A percentile compares a stretch with the other conserved stretches of the same genome.
Evolutionary conservation across 2,113 vertebrate species (phyloP).

Genomic region (Buteo buteo): DNA sequence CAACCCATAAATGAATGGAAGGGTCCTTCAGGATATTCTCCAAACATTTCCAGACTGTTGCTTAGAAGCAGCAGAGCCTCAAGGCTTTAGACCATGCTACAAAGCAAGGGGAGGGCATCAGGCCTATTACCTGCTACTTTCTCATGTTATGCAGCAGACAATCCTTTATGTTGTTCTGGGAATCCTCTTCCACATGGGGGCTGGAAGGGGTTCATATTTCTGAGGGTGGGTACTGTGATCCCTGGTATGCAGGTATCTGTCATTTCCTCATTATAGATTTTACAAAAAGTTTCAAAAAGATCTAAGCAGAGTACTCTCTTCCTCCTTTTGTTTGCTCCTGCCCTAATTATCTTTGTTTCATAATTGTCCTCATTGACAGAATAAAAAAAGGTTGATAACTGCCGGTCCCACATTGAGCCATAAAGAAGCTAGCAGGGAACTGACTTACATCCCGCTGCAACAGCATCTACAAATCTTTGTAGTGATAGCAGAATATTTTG

Average conservation of each 20-base stretch:
- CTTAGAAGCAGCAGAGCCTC: neutral
- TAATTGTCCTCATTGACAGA: constrained; percentile 63
- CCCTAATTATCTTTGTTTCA: constrained; percentile 70
- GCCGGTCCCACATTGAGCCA: neutral
- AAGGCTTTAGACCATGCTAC: neutral
- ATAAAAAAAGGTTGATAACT: constrained; percentile 42
- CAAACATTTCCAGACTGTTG: neutral
- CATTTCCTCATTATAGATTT: constrained; percentile 89
- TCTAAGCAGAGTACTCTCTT: constrained; percentile 80
- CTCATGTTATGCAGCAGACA: constrained; percentile 71
- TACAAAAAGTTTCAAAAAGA: constrained; percentile 85
- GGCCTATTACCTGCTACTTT: constrained; percentile 74
- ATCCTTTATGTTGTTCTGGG: constrained; percentile 84
- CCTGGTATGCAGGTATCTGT: constrained; percentile 82
- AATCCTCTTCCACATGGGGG: constrained; percentile 76
- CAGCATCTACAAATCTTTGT: neutral
- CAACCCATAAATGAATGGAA: neutral
- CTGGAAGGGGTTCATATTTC: constrained; percentile 82
- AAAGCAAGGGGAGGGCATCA: constrained; percentile 39
- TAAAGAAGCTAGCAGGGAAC: neutral
- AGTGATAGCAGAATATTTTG: neutral
- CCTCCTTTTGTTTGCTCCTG: constrained; percentile 73
- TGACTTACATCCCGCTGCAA: neutral
- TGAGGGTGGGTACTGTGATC: constrained; percentile 48
- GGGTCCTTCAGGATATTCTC: neutral